Conservation (phyloP, 2,888 invertebrate genomes). For the Zygothrica quintamaculata region DNA sequence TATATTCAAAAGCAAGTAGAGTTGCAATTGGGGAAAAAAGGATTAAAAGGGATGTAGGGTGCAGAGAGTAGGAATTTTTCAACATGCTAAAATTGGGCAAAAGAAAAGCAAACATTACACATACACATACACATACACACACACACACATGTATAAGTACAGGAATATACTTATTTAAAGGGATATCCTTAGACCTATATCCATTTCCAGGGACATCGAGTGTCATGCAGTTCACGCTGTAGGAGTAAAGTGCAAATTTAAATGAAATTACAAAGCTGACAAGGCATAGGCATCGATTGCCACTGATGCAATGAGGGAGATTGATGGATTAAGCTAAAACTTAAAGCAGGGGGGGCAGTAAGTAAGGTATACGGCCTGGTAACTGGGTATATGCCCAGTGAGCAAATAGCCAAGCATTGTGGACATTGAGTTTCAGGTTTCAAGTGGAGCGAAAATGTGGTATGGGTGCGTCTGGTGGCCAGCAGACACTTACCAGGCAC, state of each 20-base stretch:
- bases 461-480: conserved; percentile 18
- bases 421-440: conserved; percentile 50
- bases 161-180: too few species aligned
- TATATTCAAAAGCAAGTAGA: conserved; percentile 37
- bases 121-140: conserved; percentile 36
- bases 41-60: conserved; percentile 18
- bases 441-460: conserved; percentile 56
- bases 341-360: neutral
- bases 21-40: conserved; percentile 55
- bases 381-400: conserved; percentile 36
- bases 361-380: neutral
- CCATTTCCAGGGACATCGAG: conserved; percentile 37
- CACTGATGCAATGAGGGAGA: neutral
- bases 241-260: conserved; percentile 57
- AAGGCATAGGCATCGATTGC: neutral
- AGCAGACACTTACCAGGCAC: conserved; percentile 54
- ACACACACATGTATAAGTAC: too few species aligned
- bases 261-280: conserved; percentile 68
- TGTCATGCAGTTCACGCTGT: conserved; percentile 67
- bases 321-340: too few species aligned
- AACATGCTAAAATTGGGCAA: too few species aligned
- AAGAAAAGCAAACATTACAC: neutral
- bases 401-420: conserved; percentile 40
- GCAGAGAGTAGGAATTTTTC: too few species aligned
- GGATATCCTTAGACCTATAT: conserved; percentile 32